A percentile compares a stretch with the other conserved stretches of the same genome.
phyloP scores from a whole-genome alignment of 1,140 invertebrate species.

The Branchinecta lynchi region DNA sequence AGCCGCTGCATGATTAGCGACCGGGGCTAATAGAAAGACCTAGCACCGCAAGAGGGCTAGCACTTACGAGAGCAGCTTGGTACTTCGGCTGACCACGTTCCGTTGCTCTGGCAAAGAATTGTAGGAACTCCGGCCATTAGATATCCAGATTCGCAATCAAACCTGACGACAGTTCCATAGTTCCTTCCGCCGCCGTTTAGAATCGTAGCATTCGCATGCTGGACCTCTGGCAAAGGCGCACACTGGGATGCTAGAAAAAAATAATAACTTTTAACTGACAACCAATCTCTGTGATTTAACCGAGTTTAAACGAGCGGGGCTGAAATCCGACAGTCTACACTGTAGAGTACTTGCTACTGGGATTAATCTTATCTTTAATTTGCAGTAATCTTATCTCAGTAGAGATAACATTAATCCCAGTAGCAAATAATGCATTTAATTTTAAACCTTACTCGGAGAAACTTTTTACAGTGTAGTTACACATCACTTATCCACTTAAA shows the following conservation, averaged over 20 bases:
- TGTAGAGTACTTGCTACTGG: too few relatives aligned
- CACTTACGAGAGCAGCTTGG: conserved; percentile 65
- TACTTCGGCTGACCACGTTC: conserved; percentile 83
- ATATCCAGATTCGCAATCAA: conserved; percentile 87
- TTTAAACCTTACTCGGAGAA: too few relatives aligned
- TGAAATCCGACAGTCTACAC: too few relatives aligned
- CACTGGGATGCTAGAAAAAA: conserved; percentile 64
- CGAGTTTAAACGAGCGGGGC: too few relatives aligned
- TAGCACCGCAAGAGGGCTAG: conserved; percentile 14
- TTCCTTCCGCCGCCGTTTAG: conserved; percentile 84
- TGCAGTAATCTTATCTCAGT: too few relatives aligned
- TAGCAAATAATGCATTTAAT: too few relatives aligned
- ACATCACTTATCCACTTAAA: too few relatives aligned
- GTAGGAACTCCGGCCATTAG: conserved; percentile 70
- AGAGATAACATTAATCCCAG: too few relatives aligned
- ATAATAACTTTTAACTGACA: conserved; percentile 8
- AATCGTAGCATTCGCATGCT: conserved; percentile 69
- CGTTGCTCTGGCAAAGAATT: conserved; percentile 86
- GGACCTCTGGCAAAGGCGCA: conserved; percentile 67
- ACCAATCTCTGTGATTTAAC: too few relatives aligned
- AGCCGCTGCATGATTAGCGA: too few relatives aligned
- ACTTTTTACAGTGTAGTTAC: too few relatives aligned
- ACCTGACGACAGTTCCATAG: conserved; percentile 86
- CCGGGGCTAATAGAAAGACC: not conserved
- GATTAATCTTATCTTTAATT: too few relatives aligned